phyloP scores from a whole-genome alignment of 2,888 invertebrate species.

The Archips xylosteana region DNA sequence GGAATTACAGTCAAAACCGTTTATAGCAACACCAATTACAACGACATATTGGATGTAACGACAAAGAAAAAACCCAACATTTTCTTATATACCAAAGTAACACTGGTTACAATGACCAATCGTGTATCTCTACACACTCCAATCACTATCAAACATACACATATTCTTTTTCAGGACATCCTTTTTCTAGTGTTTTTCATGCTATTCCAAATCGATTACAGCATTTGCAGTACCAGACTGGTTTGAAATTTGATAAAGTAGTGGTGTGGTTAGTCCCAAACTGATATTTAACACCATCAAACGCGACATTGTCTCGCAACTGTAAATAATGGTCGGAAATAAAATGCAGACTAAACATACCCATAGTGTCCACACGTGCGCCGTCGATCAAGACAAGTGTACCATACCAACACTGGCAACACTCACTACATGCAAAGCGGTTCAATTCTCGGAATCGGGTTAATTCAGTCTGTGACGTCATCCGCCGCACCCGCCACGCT shows the following conservation, averaged over 20 bases:
- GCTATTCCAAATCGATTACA: neutral
- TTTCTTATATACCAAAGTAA: no score
- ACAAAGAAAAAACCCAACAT: no score
- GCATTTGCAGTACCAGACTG: neutral
- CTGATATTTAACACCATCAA: neutral
- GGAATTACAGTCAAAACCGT: no score
- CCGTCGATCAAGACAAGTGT: slow-evolving; percentile 74
- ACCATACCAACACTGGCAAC: slow-evolving; percentile 65
- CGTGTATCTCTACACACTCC: neutral
- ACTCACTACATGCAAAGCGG: slow-evolving; percentile 50
- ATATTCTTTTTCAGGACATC: neutral
- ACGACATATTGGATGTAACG: no score
- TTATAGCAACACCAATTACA: no score
- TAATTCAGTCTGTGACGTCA: slow-evolving; percentile 81
- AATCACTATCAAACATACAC: neutral
- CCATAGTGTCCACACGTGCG: slow-evolving; percentile 66
- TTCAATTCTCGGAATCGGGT: slow-evolving; percentile 78
- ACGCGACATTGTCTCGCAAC: neutral
- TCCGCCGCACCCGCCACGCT: slow-evolving; percentile 52
- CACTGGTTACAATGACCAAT: no score
- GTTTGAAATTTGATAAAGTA: neutral
- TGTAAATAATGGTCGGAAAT: slow-evolving; percentile 28
- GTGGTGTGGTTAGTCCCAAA: neutral
- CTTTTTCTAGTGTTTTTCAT: neutral
- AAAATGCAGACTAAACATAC: slow-evolving; percentile 40